Base-by-base conservation (phyloP, 2,888 invertebrate genomes). In the Glomeris marginata region DNA sequence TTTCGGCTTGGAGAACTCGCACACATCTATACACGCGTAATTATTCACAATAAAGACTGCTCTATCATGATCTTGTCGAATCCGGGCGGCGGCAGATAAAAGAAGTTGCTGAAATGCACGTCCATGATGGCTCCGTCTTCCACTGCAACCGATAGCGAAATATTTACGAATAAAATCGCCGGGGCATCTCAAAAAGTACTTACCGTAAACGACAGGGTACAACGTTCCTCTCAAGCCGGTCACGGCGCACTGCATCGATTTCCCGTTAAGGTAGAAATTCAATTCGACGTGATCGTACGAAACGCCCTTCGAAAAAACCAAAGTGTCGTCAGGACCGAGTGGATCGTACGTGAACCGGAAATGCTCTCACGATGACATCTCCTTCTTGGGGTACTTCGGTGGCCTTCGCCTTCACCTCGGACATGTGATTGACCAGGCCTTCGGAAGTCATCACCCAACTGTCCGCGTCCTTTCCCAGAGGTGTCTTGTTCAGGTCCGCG, bases 81-180 rank as follows among this genome's bases (percentile, higher is more conserved):
- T 37, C 94, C 95, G 46, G 77, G 72, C 0, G 70, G 65, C 36
- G 85, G 82, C 1, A 81, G 76, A 64, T 84, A 81, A 57, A 78
- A 76, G 66, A 95, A 94, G 64, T 84, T 84, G 59, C 87, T 86
- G 66, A 97, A 78, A 61, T 90, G 81, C 56, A 94, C 81, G 69
- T 98, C 98, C 70, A 98, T 67, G 59, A 97, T 94, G 28, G 97
- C 95, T 57, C 95, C 95, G 66, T 95, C 92, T 63, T 95, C 95
- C 62, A 97, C 95, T 90, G 72, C 51, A 77, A 78, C 52, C 52
- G 57, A 58, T 45, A 53, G 53, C 52, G 57, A 58, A 46, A 53
- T 59, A 45, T 34, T 49, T 61, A 62, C 52, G 22, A 28, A n/a
- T n/a, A n/a, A n/a, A 13, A 35, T 2, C n/a, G n/a, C n/a, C n/a